Percentiles rank a stretch among this genome's conserved stretches.
These are phyloP conservation scores for Philaenus spumarius DNA, from an alignment of 1,140 invertebrate species.

Conservation along the genomic window DNA sequence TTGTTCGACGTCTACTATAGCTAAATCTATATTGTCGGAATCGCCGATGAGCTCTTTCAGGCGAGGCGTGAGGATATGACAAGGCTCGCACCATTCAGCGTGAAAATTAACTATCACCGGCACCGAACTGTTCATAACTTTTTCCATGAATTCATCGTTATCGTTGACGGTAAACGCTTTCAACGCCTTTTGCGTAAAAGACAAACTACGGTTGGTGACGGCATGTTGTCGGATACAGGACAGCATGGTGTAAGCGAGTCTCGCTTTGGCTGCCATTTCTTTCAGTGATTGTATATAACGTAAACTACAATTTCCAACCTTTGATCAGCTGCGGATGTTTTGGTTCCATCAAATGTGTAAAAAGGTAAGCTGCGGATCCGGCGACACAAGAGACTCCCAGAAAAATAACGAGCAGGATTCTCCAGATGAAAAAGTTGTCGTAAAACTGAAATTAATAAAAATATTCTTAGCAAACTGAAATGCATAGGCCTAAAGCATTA, in stretches of 20 bases:
- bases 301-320: constrained; percentile 38
- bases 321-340: constrained; percentile 39
- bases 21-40: constrained; percentile 72
- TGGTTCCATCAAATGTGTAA: constrained; percentile 44
- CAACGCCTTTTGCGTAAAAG: constrained; percentile 19
- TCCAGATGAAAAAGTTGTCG: constrained; percentile 49
- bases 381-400: constrained; percentile 42
- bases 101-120: constrained; percentile 83
- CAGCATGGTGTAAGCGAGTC: constrained; percentile 6
- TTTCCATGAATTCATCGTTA: constrained; percentile 50
- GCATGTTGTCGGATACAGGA: constrained; percentile 7
- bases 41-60: constrained; percentile 74
- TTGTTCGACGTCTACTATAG: constrained; percentile 87
- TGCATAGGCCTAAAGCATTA: constrained; percentile 15
- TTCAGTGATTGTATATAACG: constrained; percentile 18
- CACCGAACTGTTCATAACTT: constrained; percentile 70
- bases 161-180: constrained; percentile 46
- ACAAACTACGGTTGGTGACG: constrained; percentile 32
- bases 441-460: constrained; percentile 45
- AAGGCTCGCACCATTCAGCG: constrained; percentile 93
- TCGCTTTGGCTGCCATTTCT: constrained; percentile 6
- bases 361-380: constrained; percentile 44
- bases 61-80: constrained; percentile 88
- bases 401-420: constrained; percentile 43
- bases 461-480: constrained; percentile 7